Evolutionary conservation across 2,797 vertebrate species (phyloP).

Genomic region (Sparus aurata): DNA sequence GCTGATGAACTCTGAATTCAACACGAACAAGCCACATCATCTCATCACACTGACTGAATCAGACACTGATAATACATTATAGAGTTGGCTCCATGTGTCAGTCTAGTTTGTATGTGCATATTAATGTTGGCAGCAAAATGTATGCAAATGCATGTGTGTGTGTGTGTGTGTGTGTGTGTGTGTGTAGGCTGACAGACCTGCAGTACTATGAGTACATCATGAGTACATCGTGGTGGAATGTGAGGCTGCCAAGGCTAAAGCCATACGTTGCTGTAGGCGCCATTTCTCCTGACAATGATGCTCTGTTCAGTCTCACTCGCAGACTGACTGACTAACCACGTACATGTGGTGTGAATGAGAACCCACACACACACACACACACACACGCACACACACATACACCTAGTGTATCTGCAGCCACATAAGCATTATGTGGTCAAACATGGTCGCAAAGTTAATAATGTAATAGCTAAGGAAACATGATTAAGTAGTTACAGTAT

Average conservation of each 20-base stretch:
- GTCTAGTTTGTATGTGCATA: constrained; percentile 10
- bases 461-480: constrained; percentile 40
- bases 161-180: constrained; percentile 22
- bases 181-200: constrained; percentile 50
- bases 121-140: constrained; percentile 27
- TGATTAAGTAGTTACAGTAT: constrained; percentile 27
- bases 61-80: constrained; percentile 20
- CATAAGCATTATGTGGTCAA: constrained; percentile 48
- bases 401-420: constrained; percentile 37
- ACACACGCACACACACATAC: constrained; percentile 23
- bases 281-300: constrained; percentile 77
- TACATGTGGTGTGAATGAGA: constrained; percentile 66
- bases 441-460: constrained; percentile 32
- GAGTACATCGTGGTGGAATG: constrained; percentile 78
- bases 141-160: constrained; percentile 39
- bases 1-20: constrained; percentile 6
- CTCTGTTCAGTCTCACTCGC: constrained; percentile 73
- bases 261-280: constrained; percentile 78
- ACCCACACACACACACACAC: constrained; percentile 25
- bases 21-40: constrained; percentile 9
- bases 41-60: not conserved
- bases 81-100: not conserved
- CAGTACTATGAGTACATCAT: constrained; percentile 40
- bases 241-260: constrained; percentile 68
- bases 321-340: constrained; percentile 76